phyloP scores from a whole-genome alignment of 2,888 invertebrate species.

The Dryadula phaetusa region DNA sequence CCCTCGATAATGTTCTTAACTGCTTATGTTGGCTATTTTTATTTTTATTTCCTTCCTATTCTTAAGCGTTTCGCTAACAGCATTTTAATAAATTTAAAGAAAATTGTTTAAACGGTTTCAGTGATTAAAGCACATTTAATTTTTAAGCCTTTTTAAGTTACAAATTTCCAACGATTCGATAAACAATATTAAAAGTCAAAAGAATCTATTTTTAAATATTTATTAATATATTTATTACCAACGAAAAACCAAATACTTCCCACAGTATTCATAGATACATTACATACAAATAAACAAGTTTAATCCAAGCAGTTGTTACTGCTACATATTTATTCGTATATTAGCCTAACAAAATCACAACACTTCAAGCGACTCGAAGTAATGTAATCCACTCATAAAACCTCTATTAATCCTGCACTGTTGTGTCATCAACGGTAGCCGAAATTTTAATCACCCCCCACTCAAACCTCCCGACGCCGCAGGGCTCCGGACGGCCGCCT shows the following conservation, averaged over 20 bases:
- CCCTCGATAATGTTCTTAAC: slow-evolving; percentile 48
- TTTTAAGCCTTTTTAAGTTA: too few relatives aligned
- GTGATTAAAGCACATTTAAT: background rate
- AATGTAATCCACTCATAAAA: slow-evolving; percentile 81
- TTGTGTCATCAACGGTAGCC: slow-evolving; percentile 82
- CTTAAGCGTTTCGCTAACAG: slow-evolving; percentile 26
- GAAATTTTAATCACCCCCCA: slow-evolving; percentile 80
- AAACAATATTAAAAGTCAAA: background rate
- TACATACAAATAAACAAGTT: background rate
- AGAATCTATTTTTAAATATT: background rate
- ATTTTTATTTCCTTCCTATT: slow-evolving; percentile 41
- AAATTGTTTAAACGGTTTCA: slow-evolving; percentile 13
- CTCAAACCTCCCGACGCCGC: slow-evolving; percentile 59
- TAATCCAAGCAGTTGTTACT: slow-evolving; percentile 11
- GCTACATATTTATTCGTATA: slow-evolving; percentile 30
- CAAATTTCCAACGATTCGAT: too few relatives aligned
- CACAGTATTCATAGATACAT: background rate
- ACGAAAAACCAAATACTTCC: background rate
- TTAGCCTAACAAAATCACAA: slow-evolving; percentile 60
- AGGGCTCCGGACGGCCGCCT: slow-evolving; percentile 78
- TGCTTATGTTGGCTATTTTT: slow-evolving; percentile 44
- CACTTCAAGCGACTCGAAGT: slow-evolving; percentile 63
- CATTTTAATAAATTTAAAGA: slow-evolving; percentile 32
- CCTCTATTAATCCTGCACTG: slow-evolving; percentile 78
- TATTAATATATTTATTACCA: background rate